Evolutionary conservation across 92 coral and sea anemone genomes (phyloP), one percentile per base, ranked within the genome.

Genomic region (Scolanthus callimorphus): DNA sequence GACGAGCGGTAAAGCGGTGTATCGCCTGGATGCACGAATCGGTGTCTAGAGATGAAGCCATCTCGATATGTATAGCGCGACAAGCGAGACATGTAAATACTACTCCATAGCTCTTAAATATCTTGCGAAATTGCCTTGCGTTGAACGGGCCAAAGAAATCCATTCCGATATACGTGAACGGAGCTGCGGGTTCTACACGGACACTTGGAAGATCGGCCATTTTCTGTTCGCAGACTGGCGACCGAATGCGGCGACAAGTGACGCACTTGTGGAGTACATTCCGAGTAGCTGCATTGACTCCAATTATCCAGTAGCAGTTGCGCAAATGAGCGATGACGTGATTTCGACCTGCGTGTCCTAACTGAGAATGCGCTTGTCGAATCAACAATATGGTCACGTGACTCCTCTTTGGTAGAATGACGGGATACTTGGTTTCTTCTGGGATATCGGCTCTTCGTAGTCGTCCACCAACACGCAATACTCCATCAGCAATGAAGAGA

Each of bases 401-500:
- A 45, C 73, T 63, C 70, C 65, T 76, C 49, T 70, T 67, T 12
- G 88, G 79, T 39, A 76, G 31, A 59, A 81, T 75, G 51, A 69
- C 53, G 20, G 83, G 77, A 62, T 82, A 73, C 17, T 56, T 78
- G 47, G 76, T 39, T 23, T 78, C 77, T 39, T 60, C 71, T 39
- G 71, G 74, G 22, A 83, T 38, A 29, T 78, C 81, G 17, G 90
- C 85, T 10, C 56, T 71, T 29, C 70, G 54, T 43, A 83, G 69
- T 20, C 90, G 77, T 55, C 90, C 85, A 29, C 85, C 81, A 20
- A 83, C 85, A 37, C 81, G 74, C 3, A 83, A 47, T 43, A 78
- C 17, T 17, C 90, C 77, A 54, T 64, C 27, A 56, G 60, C 60
- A 29, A 77, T 13, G 60, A 60, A 77, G 27, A 85, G 90, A 61